Conservation (phyloP, 2,888 invertebrate species). For the Patella ulyssiponensis region DNA sequence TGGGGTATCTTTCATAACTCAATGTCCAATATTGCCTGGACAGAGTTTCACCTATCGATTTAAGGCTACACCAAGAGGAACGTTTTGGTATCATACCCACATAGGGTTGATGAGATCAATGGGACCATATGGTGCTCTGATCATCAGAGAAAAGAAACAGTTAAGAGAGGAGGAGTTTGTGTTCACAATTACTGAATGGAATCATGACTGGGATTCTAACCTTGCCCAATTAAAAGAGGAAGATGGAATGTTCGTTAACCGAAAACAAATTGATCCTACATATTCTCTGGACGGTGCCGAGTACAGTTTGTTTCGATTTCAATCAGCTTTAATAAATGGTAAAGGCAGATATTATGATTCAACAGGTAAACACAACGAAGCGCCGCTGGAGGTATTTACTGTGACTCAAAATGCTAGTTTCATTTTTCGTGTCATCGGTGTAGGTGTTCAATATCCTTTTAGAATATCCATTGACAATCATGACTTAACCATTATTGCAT, state of each 20-base stretch:
- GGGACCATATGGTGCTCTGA: conserved; percentile 61
- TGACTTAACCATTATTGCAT: conserved; percentile 38
- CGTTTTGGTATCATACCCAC: conserved; percentile 57
- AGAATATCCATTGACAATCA: conserved; percentile 44
- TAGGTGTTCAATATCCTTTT: conserved; percentile 38
- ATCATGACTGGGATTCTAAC: conserved; percentile 51
- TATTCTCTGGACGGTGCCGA: conserved; percentile 22
- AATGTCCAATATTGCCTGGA: background rate
- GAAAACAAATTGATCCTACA: conserved; percentile 19
- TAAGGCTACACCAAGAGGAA: conserved; percentile 43
- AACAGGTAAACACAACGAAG: background rate
- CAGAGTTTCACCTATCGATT: conserved; percentile 22
- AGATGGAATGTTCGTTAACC: conserved; percentile 41
- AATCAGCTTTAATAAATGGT: conserved; percentile 56
- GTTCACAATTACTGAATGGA: conserved; percentile 53
- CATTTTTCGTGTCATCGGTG: conserved; percentile 41
- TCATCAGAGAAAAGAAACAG: conserved; percentile 45
- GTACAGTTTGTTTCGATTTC: conserved; percentile 27
- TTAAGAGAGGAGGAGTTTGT: conserved; percentile 33
- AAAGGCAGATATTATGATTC: conserved; percentile 44
- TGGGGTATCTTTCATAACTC: background rate
- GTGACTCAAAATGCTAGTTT: background rate
- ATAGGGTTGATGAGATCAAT: conserved; percentile 54
- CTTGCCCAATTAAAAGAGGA: conserved; percentile 42
- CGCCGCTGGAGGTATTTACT: background rate